phyloP scores from a whole-genome alignment of 1,140 invertebrate genomes.

The Saccostrea cuccullata region DNA sequence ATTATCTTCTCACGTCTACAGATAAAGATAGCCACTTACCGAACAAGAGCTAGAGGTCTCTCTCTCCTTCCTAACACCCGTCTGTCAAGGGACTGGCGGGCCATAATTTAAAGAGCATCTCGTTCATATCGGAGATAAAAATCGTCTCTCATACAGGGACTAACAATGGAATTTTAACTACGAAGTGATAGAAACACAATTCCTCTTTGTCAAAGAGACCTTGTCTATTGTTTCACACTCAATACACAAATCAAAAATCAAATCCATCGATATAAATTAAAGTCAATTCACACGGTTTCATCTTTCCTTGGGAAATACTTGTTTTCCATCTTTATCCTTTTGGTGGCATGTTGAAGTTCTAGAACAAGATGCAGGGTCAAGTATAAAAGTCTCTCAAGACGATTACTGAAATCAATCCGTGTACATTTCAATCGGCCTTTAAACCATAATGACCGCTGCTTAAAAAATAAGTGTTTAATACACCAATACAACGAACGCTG shows the following conservation, averaged over 20 bases:
- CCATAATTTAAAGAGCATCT: conserved; percentile 36
- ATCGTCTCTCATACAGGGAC: conserved; percentile 2
- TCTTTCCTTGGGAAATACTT: neutral
- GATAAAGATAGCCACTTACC: conserved; percentile 17
- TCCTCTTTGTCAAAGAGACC: neutral
- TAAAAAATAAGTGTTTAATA: conserved; percentile 19
- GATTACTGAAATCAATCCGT: neutral
- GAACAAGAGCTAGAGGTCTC: neutral
- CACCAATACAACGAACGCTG: neutral
- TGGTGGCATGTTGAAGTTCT: neutral
- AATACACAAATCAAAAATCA: conserved; percentile 26
- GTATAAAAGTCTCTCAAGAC: neutral
- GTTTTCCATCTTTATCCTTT: neutral
- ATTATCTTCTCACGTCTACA: neutral
- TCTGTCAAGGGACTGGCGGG: neutral
- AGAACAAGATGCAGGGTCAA: conserved; percentile 1
- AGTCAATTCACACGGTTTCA: conserved; percentile 28
- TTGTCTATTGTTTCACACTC: conserved; percentile 7
- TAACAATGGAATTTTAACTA: conserved; percentile 6
- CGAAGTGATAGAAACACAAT: conserved; percentile 35
- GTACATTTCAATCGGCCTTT: neutral
- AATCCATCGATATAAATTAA: conserved; percentile 11
- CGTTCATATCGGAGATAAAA: neutral
- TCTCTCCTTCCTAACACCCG: conserved; percentile 2
- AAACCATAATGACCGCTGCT: conserved; percentile 19